Conservation (phyloP, 2,888 invertebrate genomes). For the Parelbella ahira region DNA sequence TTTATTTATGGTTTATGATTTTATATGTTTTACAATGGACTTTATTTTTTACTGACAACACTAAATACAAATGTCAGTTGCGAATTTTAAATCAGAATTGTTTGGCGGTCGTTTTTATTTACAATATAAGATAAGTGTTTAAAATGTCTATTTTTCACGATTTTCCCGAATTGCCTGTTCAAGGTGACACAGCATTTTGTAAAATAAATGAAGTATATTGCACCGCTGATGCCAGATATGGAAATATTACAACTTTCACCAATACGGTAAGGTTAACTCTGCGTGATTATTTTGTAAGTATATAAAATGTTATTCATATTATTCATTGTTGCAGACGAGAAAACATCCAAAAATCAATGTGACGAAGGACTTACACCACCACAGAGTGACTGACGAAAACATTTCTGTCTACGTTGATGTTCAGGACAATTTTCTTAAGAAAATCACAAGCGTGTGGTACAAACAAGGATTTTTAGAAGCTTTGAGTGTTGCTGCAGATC, state of each 20-base stretch:
- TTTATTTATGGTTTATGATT: no score
- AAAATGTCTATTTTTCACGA: slow-evolving; percentile 76
- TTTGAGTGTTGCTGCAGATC: slow-evolving; percentile 81
- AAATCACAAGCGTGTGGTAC: slow-evolving; percentile 87
- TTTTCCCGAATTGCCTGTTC: slow-evolving; percentile 72
- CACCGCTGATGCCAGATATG: slow-evolving; percentile 76
- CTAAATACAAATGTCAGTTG: no score
- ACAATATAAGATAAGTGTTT: no score
- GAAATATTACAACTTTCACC: slow-evolving; percentile 79
- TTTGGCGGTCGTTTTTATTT: slow-evolving; percentile 33
- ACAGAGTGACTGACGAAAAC: slow-evolving; percentile 78
- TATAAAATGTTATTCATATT: no score
- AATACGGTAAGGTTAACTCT: slow-evolving; percentile 77
- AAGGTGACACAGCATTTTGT: slow-evolving; percentile 80
- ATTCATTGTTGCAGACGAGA: slow-evolving; percentile 78
- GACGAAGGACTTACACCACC: slow-evolving; percentile 82
- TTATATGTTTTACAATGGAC: no score
- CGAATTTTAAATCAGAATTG: slow-evolving; percentile 14
- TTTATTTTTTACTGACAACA: background rate
- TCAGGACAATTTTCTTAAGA: slow-evolving; percentile 86
- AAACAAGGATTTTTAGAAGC: slow-evolving; percentile 88
- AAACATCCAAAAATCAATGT: slow-evolving; percentile 86
- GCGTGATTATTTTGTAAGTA: no score
- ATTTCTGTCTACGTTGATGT: slow-evolving; percentile 80
- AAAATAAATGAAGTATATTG: slow-evolving; percentile 84